Base-by-base conservation (phyloP, 2,797 vertebrate genomes). In the Knipowitschia caucasica region DNA sequence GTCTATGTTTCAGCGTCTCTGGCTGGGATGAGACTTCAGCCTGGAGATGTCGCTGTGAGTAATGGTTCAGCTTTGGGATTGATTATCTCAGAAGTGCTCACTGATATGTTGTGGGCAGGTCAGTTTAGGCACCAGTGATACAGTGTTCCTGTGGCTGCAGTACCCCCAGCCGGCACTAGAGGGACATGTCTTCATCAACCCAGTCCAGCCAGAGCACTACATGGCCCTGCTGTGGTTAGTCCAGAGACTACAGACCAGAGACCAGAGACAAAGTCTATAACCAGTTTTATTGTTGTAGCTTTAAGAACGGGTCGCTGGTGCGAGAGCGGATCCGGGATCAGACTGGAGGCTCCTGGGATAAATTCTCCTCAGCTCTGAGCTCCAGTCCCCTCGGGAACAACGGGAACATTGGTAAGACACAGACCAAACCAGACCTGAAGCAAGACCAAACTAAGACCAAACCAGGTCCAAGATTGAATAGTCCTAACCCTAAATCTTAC, bases 121-220 rank as follows among this genome's bases (percentile, higher is more conserved):
- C 53, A 98, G 95, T 69, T 78, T 99, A 65, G 96, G 96, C 1
- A 98, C 96, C 51, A 99, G 96, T 49, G 96, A 99, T 61, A 99
- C 95, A 0, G 86, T 97, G 2, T 98, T 98, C 39, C 85, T 96
- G 42, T 99, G 94, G 94, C 87, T 97, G 64, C 87, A 84, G 69
- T 82, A 94, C 29, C 94, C 94, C 38, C 83, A 45, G 3, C 94
- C 94, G 0, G 88, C 92, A 25, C 64, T 94, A 33, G 93, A 98
- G 62, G 96, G 96, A n/a, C 96, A 98, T 75, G 63, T 99, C 73
- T 93, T 98, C 84, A 94, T 94, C 81, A 98, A 92, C 73, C 96
- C 96, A 0, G 91, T 96, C 3, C 89, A 93, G 52, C 40, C 59
- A 6, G 51, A 69, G 38, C 85, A 86, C 0, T 96, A 92, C 74